These are phyloP conservation scores for Mormoops blainvillei DNA, from an alignment of 2,113 vertebrate species.

Conservation along the genomic window DNA sequence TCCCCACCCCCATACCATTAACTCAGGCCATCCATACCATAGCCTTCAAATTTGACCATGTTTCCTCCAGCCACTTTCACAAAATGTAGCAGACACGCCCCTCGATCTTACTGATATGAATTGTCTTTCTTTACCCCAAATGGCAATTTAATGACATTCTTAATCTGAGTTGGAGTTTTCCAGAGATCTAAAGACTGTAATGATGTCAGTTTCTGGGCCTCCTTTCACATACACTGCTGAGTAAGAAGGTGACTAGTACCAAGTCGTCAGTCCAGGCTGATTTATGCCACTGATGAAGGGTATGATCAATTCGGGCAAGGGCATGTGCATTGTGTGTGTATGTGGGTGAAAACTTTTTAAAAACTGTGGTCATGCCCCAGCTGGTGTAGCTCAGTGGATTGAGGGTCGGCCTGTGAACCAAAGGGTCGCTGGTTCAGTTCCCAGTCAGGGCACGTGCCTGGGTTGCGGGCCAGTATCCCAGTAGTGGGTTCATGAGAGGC, in stretches of 20 bases:
- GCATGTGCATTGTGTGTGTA: no score
- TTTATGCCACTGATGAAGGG: neutral
- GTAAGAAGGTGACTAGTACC: neutral
- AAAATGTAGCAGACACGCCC: neutral
- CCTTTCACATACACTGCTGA: neutral
- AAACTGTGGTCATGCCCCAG: neutral
- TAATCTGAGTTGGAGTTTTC: neutral
- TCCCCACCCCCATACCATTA: neutral
- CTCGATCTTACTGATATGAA: neutral
- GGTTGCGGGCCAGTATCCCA: no score
- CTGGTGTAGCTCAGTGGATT: no score
- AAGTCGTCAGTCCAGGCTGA: neutral
- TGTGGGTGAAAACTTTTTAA: neutral
- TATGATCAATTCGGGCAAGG: neutral
- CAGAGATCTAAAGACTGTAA: neutral
- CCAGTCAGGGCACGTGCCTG: no score
- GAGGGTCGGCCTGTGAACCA: no score
- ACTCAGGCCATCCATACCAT: neutral
- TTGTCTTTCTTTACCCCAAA: neutral
- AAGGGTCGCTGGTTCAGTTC: no score
- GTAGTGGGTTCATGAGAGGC: no score
- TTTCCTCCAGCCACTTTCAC: neutral
- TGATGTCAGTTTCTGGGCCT: neutral
- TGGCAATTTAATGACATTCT: neutral
- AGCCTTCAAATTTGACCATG: neutral